Base-by-base conservation (phyloP, 2,113 vertebrate genomes). In the Poecilia latipinna region DNA sequence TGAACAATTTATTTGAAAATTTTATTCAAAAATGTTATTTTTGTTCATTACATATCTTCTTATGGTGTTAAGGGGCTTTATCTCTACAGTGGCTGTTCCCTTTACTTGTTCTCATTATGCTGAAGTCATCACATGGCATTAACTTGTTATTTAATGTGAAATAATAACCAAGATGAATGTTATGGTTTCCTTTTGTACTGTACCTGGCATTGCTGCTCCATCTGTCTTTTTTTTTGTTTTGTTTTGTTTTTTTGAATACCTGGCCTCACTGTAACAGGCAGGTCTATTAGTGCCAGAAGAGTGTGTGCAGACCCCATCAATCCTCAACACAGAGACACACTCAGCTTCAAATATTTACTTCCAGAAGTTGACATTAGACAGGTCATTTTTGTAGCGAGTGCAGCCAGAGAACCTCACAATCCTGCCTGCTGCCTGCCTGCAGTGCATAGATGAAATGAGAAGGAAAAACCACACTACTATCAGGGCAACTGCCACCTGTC, bases 361-460 rank as follows among this genome's bases (percentile, higher is more conserved):
- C 74, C 70, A 72, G 32, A 72, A 48, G 61, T 70, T 85, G 73
- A 87, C 86, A 74, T 73, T 83, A 79, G 75, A 75, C 69, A 60
- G 65, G 28, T 57, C 68, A 66, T 65, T 82, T 61, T 57, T 80
- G 72, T 77, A 61, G 77, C 75, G 15, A 8, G 61, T 60, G n/a
- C 65, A 65, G 64, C 24, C 0, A 2, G 42, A 82, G 65, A 77
- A 75, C 77, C 57, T 12, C 70, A 26, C 68, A 48, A 12, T 60
- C 24, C 15, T 78, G 42, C 7, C 39, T 73, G 24, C 15, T 78
- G 42, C 7, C 39, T 73, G 24, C n/a, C 67, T 75, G 42, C 48
- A 61, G 71, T 67, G 28, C 61, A 62, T 44, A 8, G 37, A 73
- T 62, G 26, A 67, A 86, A 84, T 82, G 1, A 77, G 48, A 72